phyloP scores from a whole-genome alignment of 2,113 vertebrate genomes.

The Sylvietta virens region DNA sequence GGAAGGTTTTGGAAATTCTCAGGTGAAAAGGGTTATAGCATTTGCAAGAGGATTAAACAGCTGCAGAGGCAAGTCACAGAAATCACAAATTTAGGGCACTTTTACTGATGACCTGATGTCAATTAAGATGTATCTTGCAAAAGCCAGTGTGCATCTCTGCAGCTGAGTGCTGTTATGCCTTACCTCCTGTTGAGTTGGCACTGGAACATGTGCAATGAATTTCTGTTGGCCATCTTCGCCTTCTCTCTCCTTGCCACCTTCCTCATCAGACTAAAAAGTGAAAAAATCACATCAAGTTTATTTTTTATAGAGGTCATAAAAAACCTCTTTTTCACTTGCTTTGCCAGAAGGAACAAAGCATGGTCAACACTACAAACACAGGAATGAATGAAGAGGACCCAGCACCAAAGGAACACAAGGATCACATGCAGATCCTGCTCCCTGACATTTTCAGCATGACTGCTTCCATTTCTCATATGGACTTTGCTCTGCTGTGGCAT shows the following conservation, averaged over 20 bases:
- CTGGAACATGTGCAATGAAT: constrained; percentile 93
- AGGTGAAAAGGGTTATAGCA: background rate
- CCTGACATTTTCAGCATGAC: background rate
- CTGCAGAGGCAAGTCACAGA: background rate
- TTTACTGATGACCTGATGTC: background rate
- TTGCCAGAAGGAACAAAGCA: background rate
- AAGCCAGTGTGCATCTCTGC: background rate
- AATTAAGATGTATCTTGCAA: background rate
- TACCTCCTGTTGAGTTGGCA: constrained; percentile 95
- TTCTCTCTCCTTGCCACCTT: constrained; percentile 73
- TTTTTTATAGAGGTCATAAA: background rate
- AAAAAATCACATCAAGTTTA: background rate
- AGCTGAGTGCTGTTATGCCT: background rate
- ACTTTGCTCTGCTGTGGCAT: background rate
- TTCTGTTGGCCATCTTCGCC: constrained; percentile 84
- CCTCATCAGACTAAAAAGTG: constrained; percentile 79
- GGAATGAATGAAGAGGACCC: background rate
- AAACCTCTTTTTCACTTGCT: background rate
- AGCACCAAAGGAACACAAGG: background rate
- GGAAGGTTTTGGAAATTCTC: background rate
- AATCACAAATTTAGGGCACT: background rate
- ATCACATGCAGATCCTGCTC: background rate
- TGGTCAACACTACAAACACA: accelerated
- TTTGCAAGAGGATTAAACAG: background rate
- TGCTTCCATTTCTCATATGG: background rate